A percentile compares a stretch with the other conserved stretches of the same genome.
These are phyloP conservation scores for Galleria mellonella DNA, from an alignment of 1,140 invertebrate genomes.

Conservation along the genomic window DNA sequence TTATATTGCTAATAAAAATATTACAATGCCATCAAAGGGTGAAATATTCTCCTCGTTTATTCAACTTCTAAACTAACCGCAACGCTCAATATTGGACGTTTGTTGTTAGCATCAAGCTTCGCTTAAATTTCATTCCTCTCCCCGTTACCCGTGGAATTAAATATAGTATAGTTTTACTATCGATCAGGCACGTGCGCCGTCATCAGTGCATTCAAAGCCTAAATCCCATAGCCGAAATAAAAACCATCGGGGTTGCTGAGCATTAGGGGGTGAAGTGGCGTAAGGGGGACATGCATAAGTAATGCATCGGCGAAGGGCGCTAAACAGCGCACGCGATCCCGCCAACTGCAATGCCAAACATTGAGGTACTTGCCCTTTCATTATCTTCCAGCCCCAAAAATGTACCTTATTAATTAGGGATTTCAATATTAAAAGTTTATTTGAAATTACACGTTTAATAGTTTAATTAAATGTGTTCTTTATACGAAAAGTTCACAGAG, in stretches of 20 bases:
- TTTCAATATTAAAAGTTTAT: conserved; percentile 20
- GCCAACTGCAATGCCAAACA: conserved; percentile 31
- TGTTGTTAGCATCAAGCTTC: too few relatives aligned
- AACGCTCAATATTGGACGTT: too few relatives aligned
- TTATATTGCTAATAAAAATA: too few relatives aligned
- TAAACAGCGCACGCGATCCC: conserved; percentile 50
- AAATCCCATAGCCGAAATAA: conserved; percentile 59
- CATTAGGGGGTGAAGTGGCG: conserved; percentile 15
- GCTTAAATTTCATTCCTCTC: neutral
- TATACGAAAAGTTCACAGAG: too few relatives aligned
- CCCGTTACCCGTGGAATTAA: conserved; percentile 1
- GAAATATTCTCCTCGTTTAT: too few relatives aligned
- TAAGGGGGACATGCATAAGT: conserved; percentile 58
- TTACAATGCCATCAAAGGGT: too few relatives aligned
- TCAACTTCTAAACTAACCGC: too few relatives aligned
- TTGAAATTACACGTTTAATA: too few relatives aligned
- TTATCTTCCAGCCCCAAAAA: conserved; percentile 20
- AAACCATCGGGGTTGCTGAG: conserved; percentile 44
- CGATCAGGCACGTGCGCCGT: conserved; percentile 51
- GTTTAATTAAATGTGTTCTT: too few relatives aligned
- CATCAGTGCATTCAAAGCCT: conserved; percentile 54
- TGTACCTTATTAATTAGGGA: conserved; percentile 52
- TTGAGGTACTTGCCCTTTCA: conserved; percentile 6
- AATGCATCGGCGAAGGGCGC: conserved; percentile 60
- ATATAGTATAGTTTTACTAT: conserved; percentile 21